Evolutionary conservation across 1,140 invertebrate genomes (phyloP), one percentile per base, ranked within the genome.

Genomic region (Lepeophtheirus salmonis): DNA sequence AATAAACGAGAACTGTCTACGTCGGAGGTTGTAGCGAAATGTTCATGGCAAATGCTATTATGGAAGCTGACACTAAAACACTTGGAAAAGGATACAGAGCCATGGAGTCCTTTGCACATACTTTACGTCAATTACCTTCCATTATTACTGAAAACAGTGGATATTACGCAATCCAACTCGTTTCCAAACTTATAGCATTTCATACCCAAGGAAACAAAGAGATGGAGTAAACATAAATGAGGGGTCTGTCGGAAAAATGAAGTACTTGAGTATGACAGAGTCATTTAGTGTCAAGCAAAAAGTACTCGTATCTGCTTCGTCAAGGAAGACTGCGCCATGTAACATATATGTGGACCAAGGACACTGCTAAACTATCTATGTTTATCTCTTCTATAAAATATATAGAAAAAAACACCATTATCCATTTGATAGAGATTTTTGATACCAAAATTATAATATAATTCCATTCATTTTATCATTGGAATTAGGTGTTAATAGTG

Each of bases 131-230:
- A 67, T 73, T 99, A 53, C 96, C 96, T 2, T 91, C 86, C 22
- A 85, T 86, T 53, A 96, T 99, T 66, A 91, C 91, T 22, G 96
- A 99, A 70, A 99, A 99, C 75, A 95, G 87, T 64, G 95, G 96
- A 58, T 96, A 89, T 70, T 95, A 99, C 76, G 96, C 91, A 52
- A 86, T 92, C 10, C 87, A 97, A 66, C 74, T 99, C 22, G 76
- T 98, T 26, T 84, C 87, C 16, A 80, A 94, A 68, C 76, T 99
- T 18, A 75, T 89, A 65, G 91, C 95, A 18, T 77, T 80, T 16
- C 96, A 99, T 71, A 81, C 83, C 50, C 80, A 83, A 64, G 85
- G 83, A 53, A 76, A 80, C 65, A 71, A 71, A 51, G 83, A 83
- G 0, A 77, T 79, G 72, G 96, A 95, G 6, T 41, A n/a, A 86